A percentile compares a stretch with the other conserved stretches of the same genome.
Conservation (phyloP, 2,888 invertebrate species). For the Dione vanillae region DNA sequence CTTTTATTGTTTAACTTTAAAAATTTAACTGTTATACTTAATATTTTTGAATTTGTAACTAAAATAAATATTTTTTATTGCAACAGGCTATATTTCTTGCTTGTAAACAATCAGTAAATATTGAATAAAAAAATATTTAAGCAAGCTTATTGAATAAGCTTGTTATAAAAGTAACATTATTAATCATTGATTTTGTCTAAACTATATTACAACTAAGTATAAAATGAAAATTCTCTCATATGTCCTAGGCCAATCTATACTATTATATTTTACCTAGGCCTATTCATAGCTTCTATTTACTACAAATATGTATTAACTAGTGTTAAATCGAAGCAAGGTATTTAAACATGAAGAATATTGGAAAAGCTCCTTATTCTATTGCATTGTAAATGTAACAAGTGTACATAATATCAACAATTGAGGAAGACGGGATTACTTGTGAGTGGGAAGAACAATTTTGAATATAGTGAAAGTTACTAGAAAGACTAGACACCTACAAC, state of each 20-base stretch:
- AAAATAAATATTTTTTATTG: neutral
- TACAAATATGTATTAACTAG: neutral
- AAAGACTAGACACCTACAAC: slow-evolving; percentile 1
- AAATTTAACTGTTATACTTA: neutral
- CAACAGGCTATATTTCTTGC: neutral
- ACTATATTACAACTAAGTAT: slow-evolving; percentile 22
- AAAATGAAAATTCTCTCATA: slow-evolving; percentile 38
- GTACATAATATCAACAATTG: slow-evolving; percentile 64
- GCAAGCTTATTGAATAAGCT: slow-evolving; percentile 26
- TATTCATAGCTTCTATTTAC: slow-evolving; percentile 10
- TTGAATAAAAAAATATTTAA: slow-evolving; percentile 13
- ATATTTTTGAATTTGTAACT: neutral
- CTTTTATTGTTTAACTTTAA: neutral
- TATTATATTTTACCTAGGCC: neutral
- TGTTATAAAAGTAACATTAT: slow-evolving; percentile 25
- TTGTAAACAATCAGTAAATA: neutral
- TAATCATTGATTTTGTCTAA: slow-evolving; percentile 17
- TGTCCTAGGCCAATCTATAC: slow-evolving; percentile 10
- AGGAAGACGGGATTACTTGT: slow-evolving; percentile 66
- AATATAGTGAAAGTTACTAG: neutral
- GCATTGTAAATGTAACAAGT: slow-evolving; percentile 61
- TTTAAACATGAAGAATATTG: slow-evolving; percentile 25
- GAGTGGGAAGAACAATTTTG: slow-evolving; percentile 45
- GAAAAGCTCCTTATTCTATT: slow-evolving; percentile 37
- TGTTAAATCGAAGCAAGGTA: slow-evolving; percentile 12